Base-by-base conservation (phyloP, 2,113 vertebrate species). In the Oxyruncus cristatus region DNA sequence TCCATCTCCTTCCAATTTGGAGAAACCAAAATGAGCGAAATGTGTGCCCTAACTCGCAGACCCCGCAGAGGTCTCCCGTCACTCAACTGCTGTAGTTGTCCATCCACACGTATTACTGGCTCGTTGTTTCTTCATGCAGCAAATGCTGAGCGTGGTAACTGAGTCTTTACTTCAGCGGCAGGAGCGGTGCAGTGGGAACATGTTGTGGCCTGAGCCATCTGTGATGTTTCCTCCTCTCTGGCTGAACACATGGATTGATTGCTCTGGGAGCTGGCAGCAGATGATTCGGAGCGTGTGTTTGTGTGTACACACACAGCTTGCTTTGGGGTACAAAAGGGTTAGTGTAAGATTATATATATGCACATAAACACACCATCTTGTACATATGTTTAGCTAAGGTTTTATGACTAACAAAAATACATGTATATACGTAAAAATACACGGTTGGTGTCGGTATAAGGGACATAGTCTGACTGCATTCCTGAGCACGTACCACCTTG, bases 131-230 rank as follows among this genome's bases (percentile, higher is more conserved):
- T 47, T 27, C 32, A 1, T 13, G 55, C 59, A 14, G 61, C 30
- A 63, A 87, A 66, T 58, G 1, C 46, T 12, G 44, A 65, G n/a
- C 0, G 1, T 1, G 1, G 75, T n/a, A 80, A 21, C 74, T 8
- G 72, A 88, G 67, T 19, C 35, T 89, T 80, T 62, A 65, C 70
- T 82, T 82, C 78, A 41, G 89, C 79, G 90, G 88, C 95, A 83
- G 95, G 67, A 94, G 66, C 85, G 86, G 88, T 74, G 21, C 55
- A 93, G 78, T 68, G 58, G 74, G 66, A 53, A 46, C 66, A 17
- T 6, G 9, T 28, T 44, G 65, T 92, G 93, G 90, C 92, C 94
- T 94, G 90, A 94, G 82, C 95, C 95, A 93, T 96, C 96, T 95
- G 95, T 33, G 65, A 41, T 76, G 82, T 73, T 94, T 56, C 82